phyloP scores from a whole-genome alignment of 2,113 vertebrate species.

The Macroglossus sobrinus region DNA sequence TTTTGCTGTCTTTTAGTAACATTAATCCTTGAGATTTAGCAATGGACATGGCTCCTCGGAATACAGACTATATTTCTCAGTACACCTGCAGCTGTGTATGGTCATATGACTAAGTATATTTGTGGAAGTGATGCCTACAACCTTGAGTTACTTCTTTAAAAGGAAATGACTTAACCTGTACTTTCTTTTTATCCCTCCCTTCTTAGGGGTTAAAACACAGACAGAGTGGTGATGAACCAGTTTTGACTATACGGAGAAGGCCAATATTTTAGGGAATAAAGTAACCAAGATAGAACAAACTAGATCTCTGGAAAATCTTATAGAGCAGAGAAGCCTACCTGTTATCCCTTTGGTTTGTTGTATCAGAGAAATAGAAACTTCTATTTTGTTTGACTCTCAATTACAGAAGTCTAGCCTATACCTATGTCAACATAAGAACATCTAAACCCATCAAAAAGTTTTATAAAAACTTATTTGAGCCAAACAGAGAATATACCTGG shows the following conservation, averaged over 20 bases:
- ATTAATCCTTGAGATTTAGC: neutral
- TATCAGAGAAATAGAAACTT: neutral
- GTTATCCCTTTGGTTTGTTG: neutral
- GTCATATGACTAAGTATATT: neutral
- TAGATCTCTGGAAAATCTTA: neutral
- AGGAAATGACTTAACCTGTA: neutral
- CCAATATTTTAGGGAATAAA: neutral
- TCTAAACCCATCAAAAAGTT: too few species aligned
- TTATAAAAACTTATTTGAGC: too few species aligned
- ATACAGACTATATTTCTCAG: neutral
- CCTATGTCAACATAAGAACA: neutral
- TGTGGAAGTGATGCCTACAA: neutral
- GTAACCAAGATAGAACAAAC: neutral
- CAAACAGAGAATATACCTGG: too few species aligned
- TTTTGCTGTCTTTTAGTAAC: neutral
- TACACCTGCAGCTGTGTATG: neutral
- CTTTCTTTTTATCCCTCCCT: neutral
- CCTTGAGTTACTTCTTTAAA: slow-evolving; percentile 15
- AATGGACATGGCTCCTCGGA: neutral
- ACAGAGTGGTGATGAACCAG: neutral
- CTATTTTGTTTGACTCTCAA: neutral
- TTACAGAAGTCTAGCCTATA: neutral
- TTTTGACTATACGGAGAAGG: neutral
- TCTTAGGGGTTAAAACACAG: neutral
- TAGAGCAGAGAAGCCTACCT: neutral